These are phyloP conservation scores for Scophthalmus maximus DNA, from an alignment of 2,113 vertebrate species.

Conservation along the genomic window DNA sequence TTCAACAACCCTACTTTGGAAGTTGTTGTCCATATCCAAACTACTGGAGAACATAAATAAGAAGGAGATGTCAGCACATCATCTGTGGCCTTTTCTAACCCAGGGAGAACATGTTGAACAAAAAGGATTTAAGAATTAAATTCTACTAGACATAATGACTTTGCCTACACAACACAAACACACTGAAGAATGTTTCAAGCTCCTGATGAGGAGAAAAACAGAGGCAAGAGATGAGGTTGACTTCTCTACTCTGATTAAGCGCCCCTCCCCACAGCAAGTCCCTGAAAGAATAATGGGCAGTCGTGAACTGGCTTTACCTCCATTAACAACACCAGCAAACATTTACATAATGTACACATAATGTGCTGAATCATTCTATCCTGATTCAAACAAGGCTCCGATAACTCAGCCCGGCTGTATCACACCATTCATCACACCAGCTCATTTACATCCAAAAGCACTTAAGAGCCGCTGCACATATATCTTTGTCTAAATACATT, in stretches of 20 bases:
- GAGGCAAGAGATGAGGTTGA: conserved; percentile 44
- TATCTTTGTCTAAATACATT: conserved; percentile 66
- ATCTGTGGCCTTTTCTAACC: conserved; percentile 36
- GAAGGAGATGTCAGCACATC: conserved; percentile 8
- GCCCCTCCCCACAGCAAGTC: conserved; percentile 53
- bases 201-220: conserved; percentile 55
- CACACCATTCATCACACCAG: conserved; percentile 68
- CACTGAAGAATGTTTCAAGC: conserved; percentile 37
- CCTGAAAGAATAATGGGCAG: conserved; percentile 80
- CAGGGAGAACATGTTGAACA: conserved; percentile 7
- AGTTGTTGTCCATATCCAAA: background rate
- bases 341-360: conserved; percentile 82
- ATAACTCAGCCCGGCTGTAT: conserved; percentile 64
- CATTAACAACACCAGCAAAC: conserved; percentile 76
- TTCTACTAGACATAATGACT: conserved; percentile 45
- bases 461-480: conserved; percentile 56
- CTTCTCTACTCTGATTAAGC: conserved; percentile 63
- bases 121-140: conserved; percentile 45
- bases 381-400: conserved; percentile 70
- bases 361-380: conserved; percentile 76
- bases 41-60: conserved; percentile 5
- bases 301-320: conserved; percentile 73
- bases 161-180: conserved; percentile 56
- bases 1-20: background rate
- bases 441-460: conserved; percentile 78